Evolutionary conservation across 2,113 vertebrate genomes (phyloP).

Genomic region (Drymodes brunneopygia): DNA sequence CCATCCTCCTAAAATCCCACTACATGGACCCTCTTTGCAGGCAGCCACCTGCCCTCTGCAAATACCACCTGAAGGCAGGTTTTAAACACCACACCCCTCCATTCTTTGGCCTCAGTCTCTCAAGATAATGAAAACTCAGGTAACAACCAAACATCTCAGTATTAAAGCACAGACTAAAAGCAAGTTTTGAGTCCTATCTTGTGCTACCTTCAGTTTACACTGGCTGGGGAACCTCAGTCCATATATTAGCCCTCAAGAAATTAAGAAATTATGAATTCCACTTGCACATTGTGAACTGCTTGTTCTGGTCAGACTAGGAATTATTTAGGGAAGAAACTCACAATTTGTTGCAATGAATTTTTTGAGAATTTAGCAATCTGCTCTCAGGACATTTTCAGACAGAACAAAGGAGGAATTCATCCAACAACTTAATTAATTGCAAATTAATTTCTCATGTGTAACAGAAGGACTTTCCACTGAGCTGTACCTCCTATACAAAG

Average conservation of each 20-base stretch:
- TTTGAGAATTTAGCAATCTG: constrained; percentile 14
- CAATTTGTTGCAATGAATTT: background rate
- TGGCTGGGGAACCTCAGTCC: background rate
- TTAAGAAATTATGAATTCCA: background rate
- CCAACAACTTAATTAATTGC: constrained; percentile 11
- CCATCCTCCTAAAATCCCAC: background rate
- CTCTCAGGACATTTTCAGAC: background rate
- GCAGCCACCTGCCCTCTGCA: background rate
- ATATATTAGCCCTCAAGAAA: background rate
- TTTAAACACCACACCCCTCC: background rate
- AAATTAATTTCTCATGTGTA: constrained; percentile 13
- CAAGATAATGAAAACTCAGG: background rate
- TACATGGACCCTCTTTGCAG: rapidly evolving
- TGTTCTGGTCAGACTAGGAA: background rate
- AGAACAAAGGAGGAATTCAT: constrained; percentile 38
- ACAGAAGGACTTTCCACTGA: background rate
- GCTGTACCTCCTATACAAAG: background rate
- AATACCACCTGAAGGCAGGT: background rate
- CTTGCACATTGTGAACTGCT: background rate
- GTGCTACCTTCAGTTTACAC: background rate
- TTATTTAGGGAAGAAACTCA: background rate
- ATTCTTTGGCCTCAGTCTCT: background rate
- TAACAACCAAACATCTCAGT: background rate
- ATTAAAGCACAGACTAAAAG: background rate
- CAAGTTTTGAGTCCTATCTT: background rate